Evolutionary conservation across 37 sponge, comb jelly and placozoan genomes (phyloP).

Genomic region (Trichoplax adhaerens): DNA sequence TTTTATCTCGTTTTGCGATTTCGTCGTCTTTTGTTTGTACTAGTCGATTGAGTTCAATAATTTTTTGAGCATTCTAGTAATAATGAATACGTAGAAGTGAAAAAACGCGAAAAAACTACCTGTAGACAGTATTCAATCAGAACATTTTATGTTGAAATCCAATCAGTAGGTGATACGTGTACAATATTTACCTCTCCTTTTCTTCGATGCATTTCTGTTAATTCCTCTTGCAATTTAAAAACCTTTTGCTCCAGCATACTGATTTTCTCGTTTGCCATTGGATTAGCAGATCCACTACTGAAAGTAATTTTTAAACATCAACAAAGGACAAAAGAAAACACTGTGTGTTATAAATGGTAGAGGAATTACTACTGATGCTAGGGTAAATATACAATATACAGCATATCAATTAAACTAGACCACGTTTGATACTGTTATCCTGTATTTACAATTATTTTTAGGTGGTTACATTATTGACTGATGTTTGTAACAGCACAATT

Average conservation of each 20-base stretch:
- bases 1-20: not conserved
- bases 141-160: constrained; percentile 13
- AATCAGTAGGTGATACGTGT: constrained; percentile 1
- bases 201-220: constrained; percentile 25
- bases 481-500: no score
- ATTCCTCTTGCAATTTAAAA: constrained; percentile 22
- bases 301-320: no score
- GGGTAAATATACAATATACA: no score
- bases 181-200: constrained; percentile 8
- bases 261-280: not conserved
- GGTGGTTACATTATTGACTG: no score
- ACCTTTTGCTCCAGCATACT: constrained; percentile 20
- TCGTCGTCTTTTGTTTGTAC: constrained; percentile 12
- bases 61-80: not conserved
- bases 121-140: not conserved
- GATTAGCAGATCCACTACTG: no score
- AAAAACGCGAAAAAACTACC: constrained; percentile 12
- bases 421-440: no score
- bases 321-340: no score
- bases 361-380: no score
- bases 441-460: no score
- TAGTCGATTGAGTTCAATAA: not conserved
- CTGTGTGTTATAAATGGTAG: no score
- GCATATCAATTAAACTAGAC: no score
- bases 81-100: constrained; percentile 1